Evolutionary conservation across 1,140 invertebrate genomes (phyloP).

Genomic region (Cheumatopsyche charites): DNA sequence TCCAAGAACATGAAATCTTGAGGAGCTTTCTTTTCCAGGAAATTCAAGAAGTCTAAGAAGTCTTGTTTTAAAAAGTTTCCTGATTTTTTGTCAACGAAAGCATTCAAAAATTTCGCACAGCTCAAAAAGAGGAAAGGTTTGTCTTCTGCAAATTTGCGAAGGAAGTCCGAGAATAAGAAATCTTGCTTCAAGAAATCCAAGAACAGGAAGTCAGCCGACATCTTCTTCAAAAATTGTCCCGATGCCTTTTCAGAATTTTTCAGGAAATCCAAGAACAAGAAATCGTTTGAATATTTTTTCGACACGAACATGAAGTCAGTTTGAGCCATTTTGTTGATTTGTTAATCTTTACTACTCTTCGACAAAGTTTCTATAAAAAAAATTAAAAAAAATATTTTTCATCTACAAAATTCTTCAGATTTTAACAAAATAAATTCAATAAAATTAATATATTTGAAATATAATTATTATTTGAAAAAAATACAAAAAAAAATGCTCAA

Average conservation of each 20-base stretch:
- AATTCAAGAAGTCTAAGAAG: not conserved
- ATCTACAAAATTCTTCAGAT: no score
- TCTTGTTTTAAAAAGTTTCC: not conserved
- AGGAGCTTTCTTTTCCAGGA: not conserved
- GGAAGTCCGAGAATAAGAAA: not conserved
- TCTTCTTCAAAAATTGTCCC: not conserved
- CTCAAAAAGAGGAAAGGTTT: not conserved
- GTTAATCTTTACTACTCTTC: no score
- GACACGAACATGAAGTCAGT: not conserved
- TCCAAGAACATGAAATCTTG: not conserved
- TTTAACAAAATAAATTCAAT: no score
- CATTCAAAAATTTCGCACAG: no score
- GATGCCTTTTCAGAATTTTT: not conserved
- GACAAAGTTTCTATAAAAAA: not conserved
- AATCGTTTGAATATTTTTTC: not conserved
- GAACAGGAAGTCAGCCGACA: not conserved
- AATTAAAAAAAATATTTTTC: not conserved
- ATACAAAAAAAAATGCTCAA: no score
- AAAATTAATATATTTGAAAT: no score
- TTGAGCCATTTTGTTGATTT: not conserved
- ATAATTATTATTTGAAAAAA: no score
- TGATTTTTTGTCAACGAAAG: not conserved
- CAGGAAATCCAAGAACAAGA: slow-evolving; percentile 6
- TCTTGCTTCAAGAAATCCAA: not conserved
- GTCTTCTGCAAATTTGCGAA: not conserved